phyloP scores from a whole-genome alignment of 1,140 invertebrate genomes.

The Ditylenchus dipsaci region DNA sequence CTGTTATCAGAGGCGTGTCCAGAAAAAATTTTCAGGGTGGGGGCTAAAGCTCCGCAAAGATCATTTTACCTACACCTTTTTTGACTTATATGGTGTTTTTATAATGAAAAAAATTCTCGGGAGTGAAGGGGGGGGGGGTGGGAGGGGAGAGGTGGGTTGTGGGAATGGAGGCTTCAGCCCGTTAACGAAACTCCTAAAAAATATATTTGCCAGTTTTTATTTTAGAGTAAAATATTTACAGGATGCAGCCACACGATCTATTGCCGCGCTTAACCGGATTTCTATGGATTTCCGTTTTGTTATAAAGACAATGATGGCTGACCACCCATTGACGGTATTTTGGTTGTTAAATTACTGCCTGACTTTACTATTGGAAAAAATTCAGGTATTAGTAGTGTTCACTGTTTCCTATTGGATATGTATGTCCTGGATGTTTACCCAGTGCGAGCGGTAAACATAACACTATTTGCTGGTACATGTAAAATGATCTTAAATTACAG shows the following conservation, averaged over 20 bases:
- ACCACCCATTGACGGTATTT: constrained; percentile 53
- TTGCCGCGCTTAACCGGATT: constrained; percentile 56
- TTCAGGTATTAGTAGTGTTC: constrained; percentile 41
- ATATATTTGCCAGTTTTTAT: neutral
- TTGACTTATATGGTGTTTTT: too few relatives aligned
- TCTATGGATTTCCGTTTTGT: constrained; percentile 58
- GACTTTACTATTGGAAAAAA: neutral
- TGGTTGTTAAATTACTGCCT: neutral
- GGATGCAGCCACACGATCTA: constrained; percentile 52
- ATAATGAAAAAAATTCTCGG: too few relatives aligned
- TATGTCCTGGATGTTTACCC: constrained; percentile 58
- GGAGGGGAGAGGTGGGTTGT: too few relatives aligned
- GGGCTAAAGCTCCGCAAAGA: too few relatives aligned
- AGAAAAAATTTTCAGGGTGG: too few relatives aligned
- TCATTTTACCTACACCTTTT: too few relatives aligned
- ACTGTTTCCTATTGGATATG: constrained; percentile 57
- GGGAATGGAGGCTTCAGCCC: too few relatives aligned
- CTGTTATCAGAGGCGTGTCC: too few relatives aligned
- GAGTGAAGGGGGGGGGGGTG: too few relatives aligned
- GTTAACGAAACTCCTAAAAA: neutral
- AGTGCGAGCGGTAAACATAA: constrained; percentile 43
- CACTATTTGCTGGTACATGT: neutral
- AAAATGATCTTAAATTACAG: too few relatives aligned
- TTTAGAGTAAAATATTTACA: too few relatives aligned
- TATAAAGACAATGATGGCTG: constrained; percentile 58